Evolutionary conservation across 2,888 invertebrate species (phyloP), one percentile per base, ranked within the genome.

Genomic region (Lithophane socia): DNA sequence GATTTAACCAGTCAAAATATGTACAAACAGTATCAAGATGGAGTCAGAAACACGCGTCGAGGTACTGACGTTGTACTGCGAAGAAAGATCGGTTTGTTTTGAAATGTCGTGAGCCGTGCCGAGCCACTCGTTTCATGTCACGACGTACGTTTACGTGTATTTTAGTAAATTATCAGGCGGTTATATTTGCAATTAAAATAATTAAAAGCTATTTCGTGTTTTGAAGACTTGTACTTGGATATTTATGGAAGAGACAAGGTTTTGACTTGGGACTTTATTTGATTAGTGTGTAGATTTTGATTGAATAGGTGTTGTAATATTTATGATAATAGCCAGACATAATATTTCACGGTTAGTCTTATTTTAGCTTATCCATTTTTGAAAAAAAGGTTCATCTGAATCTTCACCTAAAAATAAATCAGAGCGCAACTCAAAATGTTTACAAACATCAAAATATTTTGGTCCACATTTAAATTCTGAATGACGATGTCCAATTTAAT

Each of bases 1-100:
- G 92, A 94, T 93, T 93, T 91, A 91, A 91, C 89, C 89, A 93
- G 94, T 96, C 96, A 96, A 95, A 96, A 96, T 94, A 96, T 94
- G 92, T 94, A 93, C 89, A 91, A 92, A 94, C 93, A 93, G 90
- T 88, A 89, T 91, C 90, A 91, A 92, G 92, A 92, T 90, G 89
- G 89, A 88, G 94, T 90, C 90, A 91, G 88, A 84, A 93, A 93
- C 92, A 89, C 88, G 88, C 90, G 94, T 93, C 92, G 87, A 91
- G 91, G 91, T 91, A 92, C 92, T 92, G 93, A 93, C 93, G 92
- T 90, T 86, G 74, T 83, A 81, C 85, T 83, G 85, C 87, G 90
- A 86, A 89, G 90, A 90, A 87, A 88, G 93, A 93, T 92, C 86
- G 85, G 96, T 96, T 96, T 96, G 94, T 96, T 96, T 96, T 95